phyloP scores from a whole-genome alignment of 1,140 invertebrate genomes.

The Schlechtendalia chinensis region DNA sequence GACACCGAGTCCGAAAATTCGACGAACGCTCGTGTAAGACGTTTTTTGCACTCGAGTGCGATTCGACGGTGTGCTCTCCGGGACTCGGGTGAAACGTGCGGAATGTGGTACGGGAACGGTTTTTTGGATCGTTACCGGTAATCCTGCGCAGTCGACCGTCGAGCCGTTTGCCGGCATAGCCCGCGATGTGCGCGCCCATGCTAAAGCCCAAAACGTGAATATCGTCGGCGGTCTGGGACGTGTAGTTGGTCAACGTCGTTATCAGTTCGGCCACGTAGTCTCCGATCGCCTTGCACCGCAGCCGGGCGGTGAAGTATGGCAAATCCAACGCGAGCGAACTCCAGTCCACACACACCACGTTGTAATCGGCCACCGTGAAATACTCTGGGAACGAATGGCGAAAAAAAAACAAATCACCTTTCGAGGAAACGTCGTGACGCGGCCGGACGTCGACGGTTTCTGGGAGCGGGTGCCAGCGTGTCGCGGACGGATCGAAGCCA shows the following conservation, averaged over 20 bases:
- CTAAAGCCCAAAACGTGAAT: constrained; percentile 89
- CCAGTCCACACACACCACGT: constrained; percentile 76
- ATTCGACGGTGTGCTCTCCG: too few species aligned
- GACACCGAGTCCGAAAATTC: too few species aligned
- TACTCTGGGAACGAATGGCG: constrained; percentile 63
- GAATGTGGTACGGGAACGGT: too few species aligned
- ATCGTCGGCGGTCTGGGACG: constrained; percentile 60
- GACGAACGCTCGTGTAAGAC: too few species aligned
- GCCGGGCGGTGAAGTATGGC: constrained; percentile 66
- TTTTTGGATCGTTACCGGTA: constrained; percentile 15
- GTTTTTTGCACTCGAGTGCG: too few species aligned
- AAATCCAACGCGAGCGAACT: constrained; percentile 42
- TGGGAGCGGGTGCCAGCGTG: too few species aligned
- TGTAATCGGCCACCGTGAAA: constrained; percentile 65
- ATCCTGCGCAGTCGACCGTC: background rate
- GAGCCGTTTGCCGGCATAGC: constrained; percentile 72
- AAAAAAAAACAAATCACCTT: too few species aligned
- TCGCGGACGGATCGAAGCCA: too few species aligned
- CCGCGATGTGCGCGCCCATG: constrained; percentile 84
- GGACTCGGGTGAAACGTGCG: too few species aligned
- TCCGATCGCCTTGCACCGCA: constrained; percentile 66
- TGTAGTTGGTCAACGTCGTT: constrained; percentile 61
- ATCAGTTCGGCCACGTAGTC: constrained; percentile 64
- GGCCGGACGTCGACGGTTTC: too few species aligned
- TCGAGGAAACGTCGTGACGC: background rate